A percentile compares a stretch with the other conserved stretches of the same genome.
These are phyloP conservation scores for Tricholauxania praeusta DNA, from an alignment of 2,888 invertebrate genomes.

Conservation along the genomic window DNA sequence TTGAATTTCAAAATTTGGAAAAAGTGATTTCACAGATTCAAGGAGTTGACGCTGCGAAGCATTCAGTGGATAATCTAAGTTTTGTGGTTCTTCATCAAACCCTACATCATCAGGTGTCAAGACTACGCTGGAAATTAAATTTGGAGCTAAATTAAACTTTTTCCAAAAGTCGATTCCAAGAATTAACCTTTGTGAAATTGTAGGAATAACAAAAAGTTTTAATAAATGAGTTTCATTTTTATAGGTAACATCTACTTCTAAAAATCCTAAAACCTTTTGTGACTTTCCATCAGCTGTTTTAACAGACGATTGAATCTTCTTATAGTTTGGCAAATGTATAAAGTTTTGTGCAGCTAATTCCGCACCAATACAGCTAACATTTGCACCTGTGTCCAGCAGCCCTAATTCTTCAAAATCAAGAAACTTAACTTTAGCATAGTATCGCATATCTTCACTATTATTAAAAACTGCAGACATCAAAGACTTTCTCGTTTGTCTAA, in stretches of 20 bases:
- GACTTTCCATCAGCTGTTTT: constrained; percentile 27
- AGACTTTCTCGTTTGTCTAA: constrained; percentile 8
- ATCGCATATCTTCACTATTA: constrained; percentile 22
- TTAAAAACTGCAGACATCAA: constrained; percentile 29
- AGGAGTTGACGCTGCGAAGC: constrained; percentile 9
- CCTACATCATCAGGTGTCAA: background rate
- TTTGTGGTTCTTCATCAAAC: background rate
- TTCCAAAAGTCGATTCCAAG: constrained; percentile 34
- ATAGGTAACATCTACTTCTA: constrained; percentile 3
- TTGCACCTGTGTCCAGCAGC: background rate
- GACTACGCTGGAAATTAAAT: constrained; percentile 13
- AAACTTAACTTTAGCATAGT: constrained; percentile 33
- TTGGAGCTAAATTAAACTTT: constrained; percentile 1
- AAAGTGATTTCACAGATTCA: constrained; percentile 21
- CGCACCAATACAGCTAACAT: constrained; percentile 3
- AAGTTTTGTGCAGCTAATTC: constrained; percentile 25
- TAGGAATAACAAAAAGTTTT: constrained; percentile 27
- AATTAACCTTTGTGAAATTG: constrained; percentile 24
- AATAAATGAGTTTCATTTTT: too few species aligned
- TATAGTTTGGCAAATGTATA: background rate
- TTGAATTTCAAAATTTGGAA: constrained; percentile 35
- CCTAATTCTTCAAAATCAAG: constrained; percentile 23
- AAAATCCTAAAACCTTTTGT: constrained; percentile 17
- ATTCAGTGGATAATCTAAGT: constrained; percentile 6
- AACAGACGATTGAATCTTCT: constrained; percentile 8